Evolutionary conservation across 2,113 vertebrate genomes (phyloP), one percentile per base, ranked within the genome.

Genomic region (Meles meles): DNA sequence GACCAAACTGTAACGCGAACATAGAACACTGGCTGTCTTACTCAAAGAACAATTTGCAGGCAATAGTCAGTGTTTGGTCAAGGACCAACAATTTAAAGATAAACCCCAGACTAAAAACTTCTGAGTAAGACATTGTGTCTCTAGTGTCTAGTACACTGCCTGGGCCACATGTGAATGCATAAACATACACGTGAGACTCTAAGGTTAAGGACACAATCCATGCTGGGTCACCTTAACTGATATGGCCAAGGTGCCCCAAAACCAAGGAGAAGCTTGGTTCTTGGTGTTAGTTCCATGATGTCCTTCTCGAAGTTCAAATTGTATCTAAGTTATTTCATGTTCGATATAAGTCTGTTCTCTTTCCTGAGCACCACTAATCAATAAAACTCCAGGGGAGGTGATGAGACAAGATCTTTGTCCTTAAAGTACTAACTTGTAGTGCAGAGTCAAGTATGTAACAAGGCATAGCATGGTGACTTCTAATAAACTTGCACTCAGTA

Each of bases 401-500:
- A 20, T n/a, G 34, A 77, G 39, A 65, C 15, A 21, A 37, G 23
- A 31, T 47, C 15, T 76, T 31, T 92, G 13, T n/a, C 69, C 5
- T 74, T 37, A 52, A 42, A 76, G 18, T 9, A 27, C 39, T 20
- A 59, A 47, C 23, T 34, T 55, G 49, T 34, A 27, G 20, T 17
- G 14, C 23, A 74, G 21, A 89, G 67, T 80, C 69, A 82, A 77
- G 1, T 39, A 29, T 9, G 27, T 14, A 12, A 7, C 13, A 77
- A 34, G 29, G 6, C 2, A 9, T 15, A 55, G 67, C 15, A 21
- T 0, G 5, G 47, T 4, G 0, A 5, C 57, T 79, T 20, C 4
- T 12, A 25, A 21, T 63, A 39, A 47, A 93, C 79, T 42, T 20
- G 27, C 17, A n/a, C 4, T 29, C 15, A 76, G 1, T n/a, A 42